Base-by-base conservation (phyloP, 2,113 vertebrate species). In the Dendropsophus ebraccatus region DNA sequence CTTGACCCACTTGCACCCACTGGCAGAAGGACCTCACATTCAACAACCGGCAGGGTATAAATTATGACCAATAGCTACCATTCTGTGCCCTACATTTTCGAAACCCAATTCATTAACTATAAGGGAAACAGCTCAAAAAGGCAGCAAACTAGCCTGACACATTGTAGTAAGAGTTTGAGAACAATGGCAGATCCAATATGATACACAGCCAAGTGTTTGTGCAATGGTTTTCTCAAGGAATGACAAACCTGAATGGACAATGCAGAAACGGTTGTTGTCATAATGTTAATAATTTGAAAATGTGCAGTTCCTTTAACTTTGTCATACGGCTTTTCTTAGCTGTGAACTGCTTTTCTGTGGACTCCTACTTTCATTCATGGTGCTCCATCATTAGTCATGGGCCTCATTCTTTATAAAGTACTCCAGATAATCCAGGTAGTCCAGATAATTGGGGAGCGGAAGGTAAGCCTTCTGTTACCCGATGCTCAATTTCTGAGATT, bases 1-100 rank as follows among this genome's bases (percentile, higher is more conserved):
- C 76, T 86, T 86, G 76, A 85, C 60, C 82, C 83, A 84, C 83
- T 76, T 76, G 72, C 49, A 75, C 41, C 58, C 49, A 41, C n/a
- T 79, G 75, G 75, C 84, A 86, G 35, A 58, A 14, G 19, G 67
- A 49, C 37, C 28, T 56, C 35, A 47, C 85, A 81, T 19, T 72
- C 32, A 67, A 72, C 76, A 70, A 62, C 65, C 23, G n/a, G 35
- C 72, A 69, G 47, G 1, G 50, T 72, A 70, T 45, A 80, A 78
- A 72, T 69, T 54, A 28, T 58, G 35, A 23, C 25, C 19, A 69
- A 78, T 52, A 45, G 60, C 37, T 28, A 23, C 47, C 10, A 54
- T 25, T 41, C 35, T n/a, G 4, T 58, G 84, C 35, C 84, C 84
- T 80, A 70, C 25, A 70, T 58, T 78, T 85, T 28, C 67, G 9